Percentiles rank a stretch among this genome's conserved stretches.
Conservation (phyloP, 2,113 vertebrate genomes). For the Anhinga anhinga region DNA sequence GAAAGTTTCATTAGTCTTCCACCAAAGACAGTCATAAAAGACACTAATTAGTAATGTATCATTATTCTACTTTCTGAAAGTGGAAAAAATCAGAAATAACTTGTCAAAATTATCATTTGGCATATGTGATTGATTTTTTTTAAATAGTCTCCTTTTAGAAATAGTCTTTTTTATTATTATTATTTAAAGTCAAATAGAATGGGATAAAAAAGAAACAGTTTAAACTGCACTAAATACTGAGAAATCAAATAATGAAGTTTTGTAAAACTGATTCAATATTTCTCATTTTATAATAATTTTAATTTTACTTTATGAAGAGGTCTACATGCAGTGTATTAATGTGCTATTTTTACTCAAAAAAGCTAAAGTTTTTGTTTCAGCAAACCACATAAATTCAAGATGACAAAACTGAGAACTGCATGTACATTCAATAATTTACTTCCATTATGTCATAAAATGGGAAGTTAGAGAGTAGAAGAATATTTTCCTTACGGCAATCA, state of each 20-base stretch:
- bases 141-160: background rate
- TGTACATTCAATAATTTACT: background rate
- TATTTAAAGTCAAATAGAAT: background rate
- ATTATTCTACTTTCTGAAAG: background rate
- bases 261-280: background rate
- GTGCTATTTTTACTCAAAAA: background rate
- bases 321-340: background rate
- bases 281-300: background rate
- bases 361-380: background rate
- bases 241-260: background rate
- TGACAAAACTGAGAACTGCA: background rate
- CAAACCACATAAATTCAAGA: background rate
- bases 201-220: background rate
- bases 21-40: background rate
- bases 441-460: background rate
- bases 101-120: background rate
- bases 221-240: background rate
- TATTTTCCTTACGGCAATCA: constrained; percentile 33
- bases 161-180: background rate
- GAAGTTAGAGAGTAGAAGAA: background rate
- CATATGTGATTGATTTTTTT: background rate
- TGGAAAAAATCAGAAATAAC: background rate
- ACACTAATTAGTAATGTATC: background rate
- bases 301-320: background rate
- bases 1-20: background rate